These are phyloP conservation scores for Mesoclemmys tuberculata DNA, from an alignment of 2,113 vertebrate genomes.

Conservation along the genomic window DNA sequence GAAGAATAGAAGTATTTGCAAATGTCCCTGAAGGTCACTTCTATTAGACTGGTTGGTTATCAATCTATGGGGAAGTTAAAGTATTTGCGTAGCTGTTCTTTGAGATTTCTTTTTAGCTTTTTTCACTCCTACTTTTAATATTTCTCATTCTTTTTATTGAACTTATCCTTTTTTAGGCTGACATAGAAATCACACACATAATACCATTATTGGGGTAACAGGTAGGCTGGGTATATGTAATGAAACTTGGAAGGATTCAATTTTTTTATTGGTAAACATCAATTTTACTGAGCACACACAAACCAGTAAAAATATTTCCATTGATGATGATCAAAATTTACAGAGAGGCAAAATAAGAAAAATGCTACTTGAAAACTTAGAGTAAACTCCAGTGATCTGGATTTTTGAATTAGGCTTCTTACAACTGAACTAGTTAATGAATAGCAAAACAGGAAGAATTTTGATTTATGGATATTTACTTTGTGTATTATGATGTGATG, in stretches of 20 bases:
- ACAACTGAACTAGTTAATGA: not conserved
- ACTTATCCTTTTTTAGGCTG: not conserved
- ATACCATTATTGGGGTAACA: not conserved
- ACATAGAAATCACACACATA: not conserved
- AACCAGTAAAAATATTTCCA: no score
- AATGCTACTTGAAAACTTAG: not conserved
- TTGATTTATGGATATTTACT: not conserved
- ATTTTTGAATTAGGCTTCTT: not conserved
- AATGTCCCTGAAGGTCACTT: not conserved
- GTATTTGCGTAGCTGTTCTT: not conserved
- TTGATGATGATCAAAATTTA: not conserved
- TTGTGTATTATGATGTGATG: not conserved
- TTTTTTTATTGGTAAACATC: not conserved
- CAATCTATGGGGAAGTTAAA: not conserved
- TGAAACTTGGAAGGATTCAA: not conserved
- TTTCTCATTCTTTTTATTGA: not conserved
- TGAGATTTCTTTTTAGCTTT: not conserved
- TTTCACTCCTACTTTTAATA: not conserved
- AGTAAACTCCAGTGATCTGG: not conserved
- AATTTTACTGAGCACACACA: no score
- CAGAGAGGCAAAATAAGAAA: not conserved
- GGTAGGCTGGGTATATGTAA: not conserved
- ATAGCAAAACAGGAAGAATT: not conserved
- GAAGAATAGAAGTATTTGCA: not conserved
- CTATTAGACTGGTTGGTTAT: not conserved